phyloP scores from a whole-genome alignment of 92 coral and sea anemone species.

The Desmophyllum pertusum region DNA sequence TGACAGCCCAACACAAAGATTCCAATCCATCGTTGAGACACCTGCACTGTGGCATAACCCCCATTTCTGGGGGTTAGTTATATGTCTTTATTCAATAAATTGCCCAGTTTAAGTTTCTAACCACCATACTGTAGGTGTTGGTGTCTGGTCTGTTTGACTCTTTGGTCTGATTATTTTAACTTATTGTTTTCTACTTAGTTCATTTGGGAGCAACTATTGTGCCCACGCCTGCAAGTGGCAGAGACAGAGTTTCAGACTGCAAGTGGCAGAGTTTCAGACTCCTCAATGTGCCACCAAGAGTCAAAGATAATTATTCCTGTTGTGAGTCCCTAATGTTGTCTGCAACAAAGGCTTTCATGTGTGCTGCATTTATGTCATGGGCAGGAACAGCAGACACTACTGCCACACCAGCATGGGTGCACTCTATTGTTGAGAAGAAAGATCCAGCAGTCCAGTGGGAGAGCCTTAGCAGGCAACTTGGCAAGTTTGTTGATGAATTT shows the following conservation, averaged over 20 bases:
- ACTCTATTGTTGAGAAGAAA: too few species aligned
- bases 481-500: conserved; percentile 26
- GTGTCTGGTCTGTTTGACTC: too few species aligned
- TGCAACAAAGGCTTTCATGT: conserved; percentile 67
- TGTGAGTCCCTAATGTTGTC: conserved; percentile 68
- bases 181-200: conserved; percentile 16
- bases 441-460: too few species aligned
- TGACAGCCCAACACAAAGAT: conserved; percentile 47
- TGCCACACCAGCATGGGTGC: conserved; percentile 44
- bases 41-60: conserved; percentile 75
- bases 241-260: conserved; percentile 67
- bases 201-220: conserved; percentile 55
- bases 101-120: too few species aligned
- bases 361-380: conserved; percentile 69
- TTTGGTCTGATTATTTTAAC: neutral
- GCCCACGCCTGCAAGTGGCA: conserved; percentile 37
- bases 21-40: conserved; percentile 49
- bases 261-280: conserved; percentile 60
- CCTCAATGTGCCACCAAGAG: conserved; percentile 60
- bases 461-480: neutral
- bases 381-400: conserved; percentile 26
- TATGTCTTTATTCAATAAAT: neutral
- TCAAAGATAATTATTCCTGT: conserved; percentile 58
- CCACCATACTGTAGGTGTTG: too few species aligned
- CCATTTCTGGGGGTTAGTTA: conserved; percentile 57